Base-by-base conservation (phyloP, 1,140 invertebrate species). In the Camponotus vicinus region DNA sequence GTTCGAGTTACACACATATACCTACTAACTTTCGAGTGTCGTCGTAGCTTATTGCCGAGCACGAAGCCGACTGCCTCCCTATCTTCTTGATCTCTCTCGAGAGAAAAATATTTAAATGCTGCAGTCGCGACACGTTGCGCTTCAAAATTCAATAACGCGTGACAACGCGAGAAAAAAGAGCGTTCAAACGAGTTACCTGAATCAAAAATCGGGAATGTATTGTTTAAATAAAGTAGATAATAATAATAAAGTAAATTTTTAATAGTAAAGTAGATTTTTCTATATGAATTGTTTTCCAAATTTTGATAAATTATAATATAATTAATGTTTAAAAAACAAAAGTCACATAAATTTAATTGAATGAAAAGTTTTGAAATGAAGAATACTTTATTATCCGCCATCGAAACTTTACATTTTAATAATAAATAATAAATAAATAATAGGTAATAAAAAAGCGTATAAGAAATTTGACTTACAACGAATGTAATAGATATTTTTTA, bases 41-140 rank as follows among this genome's bases (percentile, higher is more conserved):
- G 21, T 15, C 27, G 78, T 84, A 86, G 92, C 92, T 95, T 95
- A 94, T 94, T 94, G 92, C 93, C 89, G 92, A 91, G 92, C 94
- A 95, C 94, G 94, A 93, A 95, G 91, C 89, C 90, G 91, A 92
- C 89, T 90, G 61, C 91, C 89, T 76, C 64, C 89, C 88, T 94
- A 95, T 95, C 94, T 92, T 82, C 88, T 76, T 88, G 91, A 94
- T 95, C 94, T 94, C 75, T 93, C 70, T 70, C 92, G 91, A 92
- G 90, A 92, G 92, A 93, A 93, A 94, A 94, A 94, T 93, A 95
- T 95, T 94, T 94, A 94, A 94, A 94, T 95, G 85, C 73, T 70
- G 88, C 69, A 75, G 67, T 49, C 85, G 85, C 84, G 59, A 32
- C 75, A 73, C 55, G 5, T 27, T n/a, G 49, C 34, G 42, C 2